Percentiles rank a stretch among this genome's conserved stretches.
phyloP scores from a whole-genome alignment of 2,113 vertebrate genomes.

The Diphyllodes magnificus region DNA sequence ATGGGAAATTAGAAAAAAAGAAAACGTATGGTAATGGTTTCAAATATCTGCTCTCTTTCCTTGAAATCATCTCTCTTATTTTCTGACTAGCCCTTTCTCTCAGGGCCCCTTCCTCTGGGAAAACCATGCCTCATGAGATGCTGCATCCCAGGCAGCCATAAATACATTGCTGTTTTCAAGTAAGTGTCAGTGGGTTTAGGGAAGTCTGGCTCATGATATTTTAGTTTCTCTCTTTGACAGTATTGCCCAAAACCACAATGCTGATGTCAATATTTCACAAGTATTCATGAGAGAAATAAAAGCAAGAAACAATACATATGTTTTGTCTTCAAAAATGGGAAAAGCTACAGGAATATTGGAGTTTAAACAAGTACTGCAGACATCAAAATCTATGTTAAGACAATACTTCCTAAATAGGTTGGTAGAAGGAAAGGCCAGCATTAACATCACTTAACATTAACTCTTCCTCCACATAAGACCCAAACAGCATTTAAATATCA shows the following conservation, averaged over 20 bases:
- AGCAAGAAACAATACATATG: background rate
- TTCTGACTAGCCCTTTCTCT: background rate
- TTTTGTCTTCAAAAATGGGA: background rate
- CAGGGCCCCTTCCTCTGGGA: background rate
- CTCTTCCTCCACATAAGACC: background rate
- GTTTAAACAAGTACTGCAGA: background rate
- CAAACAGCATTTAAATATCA: background rate
- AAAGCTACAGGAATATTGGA: background rate
- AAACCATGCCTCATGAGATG: background rate
- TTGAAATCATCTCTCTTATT: background rate
- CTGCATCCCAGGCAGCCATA: background rate
- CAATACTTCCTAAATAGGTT: background rate
- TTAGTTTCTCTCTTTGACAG: background rate
- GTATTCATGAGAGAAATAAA: background rate
- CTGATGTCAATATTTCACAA: background rate
- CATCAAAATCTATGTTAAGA: background rate
- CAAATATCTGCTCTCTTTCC: background rate
- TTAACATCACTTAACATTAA: background rate
- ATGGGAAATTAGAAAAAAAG: background rate
- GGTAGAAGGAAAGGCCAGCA: background rate
- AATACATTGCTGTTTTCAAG: background rate
- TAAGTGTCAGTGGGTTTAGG: background rate
- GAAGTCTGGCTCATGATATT: background rate
- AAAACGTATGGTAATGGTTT: rapidly evolving
- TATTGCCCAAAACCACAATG: background rate